A percentile compares a stretch with the other conserved stretches of the same genome.
These are phyloP conservation scores for Archips crataeganus DNA, from an alignment of 2,888 invertebrate species.

Conservation along the genomic window DNA sequence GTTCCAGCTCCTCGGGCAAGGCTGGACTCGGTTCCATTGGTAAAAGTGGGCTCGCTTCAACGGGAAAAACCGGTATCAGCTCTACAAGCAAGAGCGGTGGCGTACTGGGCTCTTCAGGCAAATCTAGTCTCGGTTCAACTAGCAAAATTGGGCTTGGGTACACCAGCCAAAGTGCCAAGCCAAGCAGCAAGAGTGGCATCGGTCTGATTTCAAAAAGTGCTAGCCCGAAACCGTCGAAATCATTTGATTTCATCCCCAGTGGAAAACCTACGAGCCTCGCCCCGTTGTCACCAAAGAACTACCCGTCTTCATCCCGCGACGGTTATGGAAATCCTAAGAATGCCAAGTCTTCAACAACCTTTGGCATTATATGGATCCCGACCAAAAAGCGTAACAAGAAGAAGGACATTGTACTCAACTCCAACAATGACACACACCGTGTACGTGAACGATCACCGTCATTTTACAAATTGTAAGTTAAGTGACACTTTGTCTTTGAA, in stretches of 20 bases:
- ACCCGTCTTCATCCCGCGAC: conserved; percentile 49
- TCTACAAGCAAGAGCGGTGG: conserved; percentile 19
- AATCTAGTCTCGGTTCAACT: conserved; percentile 52
- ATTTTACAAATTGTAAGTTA: conserved; percentile 75
- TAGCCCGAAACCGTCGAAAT: conserved; percentile 34
- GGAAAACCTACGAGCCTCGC: conserved; percentile 38
- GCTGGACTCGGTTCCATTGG: conserved; percentile 58
- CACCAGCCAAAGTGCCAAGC: conserved; percentile 17
- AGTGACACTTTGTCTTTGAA: not conserved
- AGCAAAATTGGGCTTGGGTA: conserved; percentile 16
- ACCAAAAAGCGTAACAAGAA: conserved; percentile 68
- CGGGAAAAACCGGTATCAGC: conserved; percentile 25
- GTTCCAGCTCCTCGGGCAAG: conserved; percentile 61
- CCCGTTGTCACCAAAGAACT: conserved; percentile 53
- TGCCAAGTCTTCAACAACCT: conserved; percentile 61
- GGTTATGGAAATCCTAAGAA: conserved; percentile 56
- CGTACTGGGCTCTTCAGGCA: conserved; percentile 43
- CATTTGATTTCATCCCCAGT: conserved; percentile 33
- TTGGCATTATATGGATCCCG: conserved; percentile 78
- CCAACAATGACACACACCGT: conserved; percentile 60
- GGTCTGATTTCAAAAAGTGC: conserved; percentile 22
- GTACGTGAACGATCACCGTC: conserved; percentile 67
- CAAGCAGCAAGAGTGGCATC: conserved; percentile 24
- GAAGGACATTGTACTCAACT: conserved; percentile 67
- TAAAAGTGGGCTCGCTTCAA: conserved; percentile 40